A percentile compares a stretch with the other conserved stretches of the same genome.
Evolutionary conservation across 2,888 invertebrate genomes (phyloP).

Genomic region (Abscondita cerata): DNA sequence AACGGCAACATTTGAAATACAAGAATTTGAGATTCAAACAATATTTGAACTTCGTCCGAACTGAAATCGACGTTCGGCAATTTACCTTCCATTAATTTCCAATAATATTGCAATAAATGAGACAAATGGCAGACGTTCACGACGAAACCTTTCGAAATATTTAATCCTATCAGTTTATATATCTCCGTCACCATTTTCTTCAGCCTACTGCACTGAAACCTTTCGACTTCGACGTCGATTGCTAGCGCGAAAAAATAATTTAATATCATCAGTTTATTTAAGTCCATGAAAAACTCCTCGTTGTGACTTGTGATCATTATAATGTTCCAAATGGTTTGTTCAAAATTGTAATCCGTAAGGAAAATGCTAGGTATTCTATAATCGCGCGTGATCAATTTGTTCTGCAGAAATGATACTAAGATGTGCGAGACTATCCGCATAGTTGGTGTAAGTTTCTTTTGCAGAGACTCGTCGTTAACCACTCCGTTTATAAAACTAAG

Average conservation of each 20-base stretch:
- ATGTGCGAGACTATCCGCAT: constrained; percentile 65
- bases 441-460: constrained; percentile 64
- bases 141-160: constrained; percentile 51
- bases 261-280: constrained; percentile 62
- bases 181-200: constrained; percentile 52
- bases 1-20: constrained; percentile 70
- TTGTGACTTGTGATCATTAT: constrained; percentile 57
- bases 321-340: constrained; percentile 56
- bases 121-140: constrained; percentile 55
- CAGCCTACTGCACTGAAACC: constrained; percentile 29
- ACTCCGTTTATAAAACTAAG: constrained; percentile 55
- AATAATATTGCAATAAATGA: constrained; percentile 56
- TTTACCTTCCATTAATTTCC: constrained; percentile 56
- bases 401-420: constrained; percentile 59
- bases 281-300: constrained; percentile 59
- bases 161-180: constrained; percentile 56
- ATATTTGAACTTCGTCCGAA: constrained; percentile 47
- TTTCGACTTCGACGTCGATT: constrained; percentile 15
- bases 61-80: constrained; percentile 22
- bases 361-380: constrained; percentile 53
- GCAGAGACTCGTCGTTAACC: constrained; percentile 62
- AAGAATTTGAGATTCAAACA: constrained; percentile 67
- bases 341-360: constrained; percentile 56
- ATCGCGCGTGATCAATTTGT: constrained; percentile 49
- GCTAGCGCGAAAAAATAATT: constrained; percentile 52